Conservation (phyloP, 2,113 vertebrate genomes). For the Peromyscus maniculatus region DNA sequence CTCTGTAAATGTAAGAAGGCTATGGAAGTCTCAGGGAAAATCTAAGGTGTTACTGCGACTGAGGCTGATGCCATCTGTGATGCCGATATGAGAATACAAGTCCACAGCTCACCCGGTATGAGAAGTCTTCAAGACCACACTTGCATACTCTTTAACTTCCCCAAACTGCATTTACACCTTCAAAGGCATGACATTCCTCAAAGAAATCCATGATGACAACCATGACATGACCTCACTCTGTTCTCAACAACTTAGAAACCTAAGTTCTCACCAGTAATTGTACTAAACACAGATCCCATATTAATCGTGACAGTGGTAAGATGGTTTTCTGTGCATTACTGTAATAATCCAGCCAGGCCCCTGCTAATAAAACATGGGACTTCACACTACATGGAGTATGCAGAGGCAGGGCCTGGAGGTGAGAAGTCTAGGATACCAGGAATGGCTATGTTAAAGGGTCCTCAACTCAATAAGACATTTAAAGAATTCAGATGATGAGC, state of each 20-base stretch:
- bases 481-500: constrained; percentile 17
- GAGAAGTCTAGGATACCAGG: background rate
- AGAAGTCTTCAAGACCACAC: background rate
- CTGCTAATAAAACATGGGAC: background rate
- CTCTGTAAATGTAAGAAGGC: constrained; percentile 4
- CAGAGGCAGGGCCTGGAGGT: background rate
- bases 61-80: background rate
- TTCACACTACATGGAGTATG: background rate
- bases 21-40: constrained; percentile 8
- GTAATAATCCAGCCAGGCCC: background rate
- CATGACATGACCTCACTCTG: background rate
- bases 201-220: background rate
- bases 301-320: background rate
- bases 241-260: background rate
- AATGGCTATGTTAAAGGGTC: background rate
- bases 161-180: background rate
- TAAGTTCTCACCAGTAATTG: background rate
- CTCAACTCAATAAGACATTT: constrained; percentile 14
- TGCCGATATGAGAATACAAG: background rate
- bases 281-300: background rate
- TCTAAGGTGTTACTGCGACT: background rate
- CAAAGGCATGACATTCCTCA: background rate
- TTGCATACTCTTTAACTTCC: background rate
- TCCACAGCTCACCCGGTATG: background rate
- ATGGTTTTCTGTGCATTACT: background rate